Evolutionary conservation across 2,797 vertebrate genomes (phyloP).

Genomic region (Graptemys geographica): DNA sequence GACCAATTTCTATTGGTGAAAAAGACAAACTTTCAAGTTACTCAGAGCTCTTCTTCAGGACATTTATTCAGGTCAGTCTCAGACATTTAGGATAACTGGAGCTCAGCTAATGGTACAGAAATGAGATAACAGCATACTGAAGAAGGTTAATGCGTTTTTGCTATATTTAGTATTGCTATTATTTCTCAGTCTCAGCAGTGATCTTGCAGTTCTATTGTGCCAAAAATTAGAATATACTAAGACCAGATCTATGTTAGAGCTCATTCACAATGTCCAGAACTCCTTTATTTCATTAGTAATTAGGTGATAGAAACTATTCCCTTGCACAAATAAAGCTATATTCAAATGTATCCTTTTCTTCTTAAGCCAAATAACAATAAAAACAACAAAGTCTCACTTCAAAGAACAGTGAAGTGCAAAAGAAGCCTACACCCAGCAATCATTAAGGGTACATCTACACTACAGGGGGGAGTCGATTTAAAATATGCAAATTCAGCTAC

Average conservation of each 20-base stretch:
- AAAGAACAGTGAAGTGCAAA: background rate
- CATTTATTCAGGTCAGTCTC: background rate
- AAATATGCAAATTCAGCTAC: too few relatives aligned
- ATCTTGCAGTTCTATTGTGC: slow-evolving; percentile 1
- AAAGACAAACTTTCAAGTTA: background rate
- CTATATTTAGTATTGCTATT: background rate
- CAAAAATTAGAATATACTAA: slow-evolving; percentile 20
- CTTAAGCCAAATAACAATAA: background rate
- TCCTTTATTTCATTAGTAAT: slow-evolving; percentile 13
- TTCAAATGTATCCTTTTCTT: background rate
- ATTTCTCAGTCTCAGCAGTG: slow-evolving; percentile 9
- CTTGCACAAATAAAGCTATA: background rate
- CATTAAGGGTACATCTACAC: background rate
- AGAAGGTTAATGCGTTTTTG: slow-evolving; percentile 23
- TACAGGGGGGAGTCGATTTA: too few relatives aligned
- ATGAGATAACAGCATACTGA: slow-evolving; percentile 4
- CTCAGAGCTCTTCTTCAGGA: background rate
- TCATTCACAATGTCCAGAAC: slow-evolving; percentile 34
- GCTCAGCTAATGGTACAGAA: slow-evolving; percentile 1
- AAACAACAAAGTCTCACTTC: background rate
- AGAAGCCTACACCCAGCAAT: background rate
- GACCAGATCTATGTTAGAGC: slow-evolving; percentile 12
- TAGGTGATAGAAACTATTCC: background rate
- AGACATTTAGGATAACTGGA: background rate
- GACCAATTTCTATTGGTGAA: background rate